phyloP scores from a whole-genome alignment of 1,140 invertebrate species.

The Magallana gigas region DNA sequence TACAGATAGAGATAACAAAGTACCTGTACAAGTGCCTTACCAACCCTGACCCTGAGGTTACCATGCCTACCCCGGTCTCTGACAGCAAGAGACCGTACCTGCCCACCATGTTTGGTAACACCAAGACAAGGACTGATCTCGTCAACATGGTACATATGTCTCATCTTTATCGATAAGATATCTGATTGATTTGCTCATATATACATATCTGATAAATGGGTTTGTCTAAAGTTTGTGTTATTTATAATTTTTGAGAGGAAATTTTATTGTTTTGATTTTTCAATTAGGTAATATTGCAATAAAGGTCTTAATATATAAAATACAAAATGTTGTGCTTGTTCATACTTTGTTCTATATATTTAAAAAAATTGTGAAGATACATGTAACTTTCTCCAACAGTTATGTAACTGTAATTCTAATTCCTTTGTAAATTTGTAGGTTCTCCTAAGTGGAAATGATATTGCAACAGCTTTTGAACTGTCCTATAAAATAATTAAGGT shows the following conservation, averaged over 20 bases:
- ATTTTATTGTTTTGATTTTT: too few relatives aligned
- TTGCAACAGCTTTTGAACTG: conserved; percentile 72
- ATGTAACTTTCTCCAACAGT: too few relatives aligned
- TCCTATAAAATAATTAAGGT: conserved; percentile 76
- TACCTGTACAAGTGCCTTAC: conserved; percentile 72
- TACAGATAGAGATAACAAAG: conserved; percentile 79
- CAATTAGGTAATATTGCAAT: too few relatives aligned
- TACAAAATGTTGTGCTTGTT: too few relatives aligned
- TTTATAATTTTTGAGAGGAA: too few relatives aligned
- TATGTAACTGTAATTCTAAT: too few relatives aligned
- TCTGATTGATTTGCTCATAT: too few relatives aligned
- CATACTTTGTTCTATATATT: too few relatives aligned
- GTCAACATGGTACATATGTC: conserved; percentile 67
- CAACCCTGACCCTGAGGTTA: conserved; percentile 57
- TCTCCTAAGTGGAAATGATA: conserved; percentile 70
- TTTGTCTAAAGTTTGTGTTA: too few relatives aligned
- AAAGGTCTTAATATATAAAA: too few relatives aligned
- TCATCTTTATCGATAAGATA: background rate
- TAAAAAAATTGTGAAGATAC: too few relatives aligned
- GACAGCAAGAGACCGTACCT: conserved; percentile 53
- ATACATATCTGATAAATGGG: too few relatives aligned
- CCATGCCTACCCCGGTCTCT: conserved; percentile 49
- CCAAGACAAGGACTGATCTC: conserved; percentile 68
- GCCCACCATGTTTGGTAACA: conserved; percentile 75
- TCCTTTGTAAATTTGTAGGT: conserved; percentile 59